These are phyloP conservation scores for Caenorhabditis uteleia DNA, from an alignment of 2,888 invertebrate genomes.

Conservation along the genomic window DNA sequence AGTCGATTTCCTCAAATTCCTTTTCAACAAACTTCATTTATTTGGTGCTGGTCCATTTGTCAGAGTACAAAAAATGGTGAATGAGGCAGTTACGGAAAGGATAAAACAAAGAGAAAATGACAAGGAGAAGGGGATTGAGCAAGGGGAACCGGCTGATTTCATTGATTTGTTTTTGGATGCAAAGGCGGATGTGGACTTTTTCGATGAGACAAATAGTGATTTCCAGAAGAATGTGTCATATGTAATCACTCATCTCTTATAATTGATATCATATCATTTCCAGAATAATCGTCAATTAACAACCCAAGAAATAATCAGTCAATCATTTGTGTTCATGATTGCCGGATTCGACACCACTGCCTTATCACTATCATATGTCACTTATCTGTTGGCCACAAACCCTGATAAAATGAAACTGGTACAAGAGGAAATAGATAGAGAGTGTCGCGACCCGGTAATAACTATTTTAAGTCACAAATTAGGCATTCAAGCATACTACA, in stretches of 20 bases:
- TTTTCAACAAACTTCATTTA: not conserved
- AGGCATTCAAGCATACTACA: no score
- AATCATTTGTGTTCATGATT: conserved; percentile 72
- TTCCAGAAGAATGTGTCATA: not conserved
- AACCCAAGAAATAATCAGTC: conserved; percentile 69
- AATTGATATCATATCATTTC: no score
- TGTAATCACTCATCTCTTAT: no score
- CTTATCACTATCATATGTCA: conserved; percentile 71
- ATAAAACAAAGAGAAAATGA: conserved; percentile 16
- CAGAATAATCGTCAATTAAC: conserved; percentile 18
- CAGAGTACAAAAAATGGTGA: conserved; percentile 14
- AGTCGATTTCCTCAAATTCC: not conserved
- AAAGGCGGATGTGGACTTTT: conserved; percentile 25
- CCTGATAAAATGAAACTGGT: conserved; percentile 52
- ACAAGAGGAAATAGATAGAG: conserved; percentile 35
- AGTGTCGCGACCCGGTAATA: conserved; percentile 23
- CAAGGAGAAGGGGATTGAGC: conserved; percentile 14
- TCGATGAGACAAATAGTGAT: conserved; percentile 2
- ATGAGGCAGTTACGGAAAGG: conserved; percentile 28
- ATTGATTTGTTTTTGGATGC: conserved; percentile 58
- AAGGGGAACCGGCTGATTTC: conserved; percentile 43
- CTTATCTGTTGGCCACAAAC: conserved; percentile 71
- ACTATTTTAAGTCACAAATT: no score
- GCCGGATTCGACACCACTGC: conserved; percentile 74
- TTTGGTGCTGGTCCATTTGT: conserved; percentile 7